A percentile compares a stretch with the other conserved stretches of the same genome.
Evolutionary conservation across 2,888 invertebrate species (phyloP).

Genomic region (Drosophila diplacantha): DNA sequence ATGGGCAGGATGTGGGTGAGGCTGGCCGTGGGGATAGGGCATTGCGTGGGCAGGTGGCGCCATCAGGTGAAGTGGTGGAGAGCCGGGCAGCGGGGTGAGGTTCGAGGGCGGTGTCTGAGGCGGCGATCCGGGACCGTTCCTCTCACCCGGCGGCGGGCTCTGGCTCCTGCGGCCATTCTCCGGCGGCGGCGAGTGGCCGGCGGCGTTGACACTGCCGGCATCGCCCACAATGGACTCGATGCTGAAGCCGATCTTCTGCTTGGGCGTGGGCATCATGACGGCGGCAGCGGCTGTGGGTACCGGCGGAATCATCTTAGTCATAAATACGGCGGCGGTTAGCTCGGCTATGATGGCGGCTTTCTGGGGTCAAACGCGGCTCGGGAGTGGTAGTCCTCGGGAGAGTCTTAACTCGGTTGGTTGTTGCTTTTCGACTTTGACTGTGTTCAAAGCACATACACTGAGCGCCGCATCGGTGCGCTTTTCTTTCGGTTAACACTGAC

Average conservation of each 20-base stretch:
- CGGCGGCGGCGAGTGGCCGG: constrained; percentile 39
- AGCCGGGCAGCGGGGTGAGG: constrained; percentile 52
- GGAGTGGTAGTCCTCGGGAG: constrained; percentile 39
- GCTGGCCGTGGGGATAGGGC: constrained; percentile 54
- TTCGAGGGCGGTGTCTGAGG: constrained; percentile 73
- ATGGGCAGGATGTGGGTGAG: constrained; percentile 52
- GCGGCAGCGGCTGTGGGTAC: constrained; percentile 91
- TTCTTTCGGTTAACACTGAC: constrained; percentile 3
- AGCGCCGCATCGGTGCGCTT: constrained; percentile 22
- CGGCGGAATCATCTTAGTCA: constrained; percentile 91
- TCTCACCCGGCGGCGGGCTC: constrained; percentile 56
- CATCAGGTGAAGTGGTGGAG: constrained; percentile 62
- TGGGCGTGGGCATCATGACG: constrained; percentile 90
- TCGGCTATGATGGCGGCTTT: constrained; percentile 68
- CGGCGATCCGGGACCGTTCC: constrained; percentile 70
- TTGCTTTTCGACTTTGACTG: constrained; percentile 35
- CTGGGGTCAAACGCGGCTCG: constrained; percentile 4
- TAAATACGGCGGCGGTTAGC: constrained; percentile 73
- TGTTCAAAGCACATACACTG: constrained; percentile 20
- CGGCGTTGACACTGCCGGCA: constrained; percentile 44
- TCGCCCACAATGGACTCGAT: constrained; percentile 95
- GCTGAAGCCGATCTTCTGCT: constrained; percentile 96
- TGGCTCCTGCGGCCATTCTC: constrained; percentile 57
- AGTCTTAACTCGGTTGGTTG: constrained; percentile 40
- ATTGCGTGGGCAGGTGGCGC: constrained; percentile 60